Evolutionary conservation across 2,113 vertebrate species (phyloP).

Genomic region (Gavialis gangeticus): DNA sequence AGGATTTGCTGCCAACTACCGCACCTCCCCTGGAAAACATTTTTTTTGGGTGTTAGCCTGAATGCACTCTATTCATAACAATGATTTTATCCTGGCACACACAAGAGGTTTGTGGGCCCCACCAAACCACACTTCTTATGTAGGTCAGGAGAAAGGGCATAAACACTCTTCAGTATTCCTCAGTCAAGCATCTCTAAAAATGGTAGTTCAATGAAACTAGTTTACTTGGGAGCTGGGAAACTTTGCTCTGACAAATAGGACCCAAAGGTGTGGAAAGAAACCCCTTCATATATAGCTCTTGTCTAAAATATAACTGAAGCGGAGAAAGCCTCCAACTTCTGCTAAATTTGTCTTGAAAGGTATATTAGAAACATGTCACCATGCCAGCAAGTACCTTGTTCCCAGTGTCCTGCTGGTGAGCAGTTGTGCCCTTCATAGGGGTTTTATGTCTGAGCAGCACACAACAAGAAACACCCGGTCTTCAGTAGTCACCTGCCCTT

Average conservation of each 20-base stretch:
- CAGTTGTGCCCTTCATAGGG: slow-evolving; percentile 30
- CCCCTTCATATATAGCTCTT: background rate
- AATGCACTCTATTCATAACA: background rate
- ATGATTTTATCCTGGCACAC: slow-evolving; percentile 4
- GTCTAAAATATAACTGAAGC: slow-evolving; percentile 17
- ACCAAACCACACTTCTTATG: slow-evolving; percentile 13
- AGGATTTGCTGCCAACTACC: slow-evolving; percentile 9
- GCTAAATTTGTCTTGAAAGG: slow-evolving; percentile 10
- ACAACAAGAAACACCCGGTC: slow-evolving; percentile 60
- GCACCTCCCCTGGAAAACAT: background rate
- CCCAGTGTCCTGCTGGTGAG: background rate
- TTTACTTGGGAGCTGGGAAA: slow-evolving; percentile 22
- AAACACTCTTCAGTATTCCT: background rate
- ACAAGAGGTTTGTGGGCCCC: background rate
- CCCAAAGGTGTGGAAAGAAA: background rate
- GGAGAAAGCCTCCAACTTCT: background rate
- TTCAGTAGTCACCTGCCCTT: background rate
- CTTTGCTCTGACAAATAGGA: background rate
- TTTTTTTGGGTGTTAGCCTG: background rate
- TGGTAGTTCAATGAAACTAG: slow-evolving; percentile 39
- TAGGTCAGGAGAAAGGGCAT: background rate
- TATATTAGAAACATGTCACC: background rate
- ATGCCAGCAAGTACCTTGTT: background rate
- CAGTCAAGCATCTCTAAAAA: slow-evolving; percentile 1
- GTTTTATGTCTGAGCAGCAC: slow-evolving; percentile 25